A percentile compares a stretch with the other conserved stretches of the same genome.
phyloP scores from a whole-genome alignment of 2,113 vertebrate genomes.

The Oceanodroma tethys region DNA sequence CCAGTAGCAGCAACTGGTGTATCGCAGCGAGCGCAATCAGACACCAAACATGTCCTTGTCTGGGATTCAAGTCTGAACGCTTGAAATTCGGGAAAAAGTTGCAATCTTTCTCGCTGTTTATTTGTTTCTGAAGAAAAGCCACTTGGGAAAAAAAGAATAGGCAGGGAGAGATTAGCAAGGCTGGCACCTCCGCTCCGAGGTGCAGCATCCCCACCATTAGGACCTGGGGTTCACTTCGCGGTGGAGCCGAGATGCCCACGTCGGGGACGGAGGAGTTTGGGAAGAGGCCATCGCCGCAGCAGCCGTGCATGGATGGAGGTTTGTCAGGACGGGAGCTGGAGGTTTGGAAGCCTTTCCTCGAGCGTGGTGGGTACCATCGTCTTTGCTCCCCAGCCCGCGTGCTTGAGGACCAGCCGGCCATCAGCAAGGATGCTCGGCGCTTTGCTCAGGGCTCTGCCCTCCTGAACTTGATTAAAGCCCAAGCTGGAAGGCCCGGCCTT shows the following conservation, averaged over 20 bases:
- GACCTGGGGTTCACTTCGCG: fast-evolving
- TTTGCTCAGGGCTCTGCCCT: neutral
- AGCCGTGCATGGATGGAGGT: neutral
- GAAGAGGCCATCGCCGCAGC: neutral
- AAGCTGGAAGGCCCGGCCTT: neutral
- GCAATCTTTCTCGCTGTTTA: neutral
- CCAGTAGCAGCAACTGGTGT: neutral
- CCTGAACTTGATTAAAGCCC: neutral
- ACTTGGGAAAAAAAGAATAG: no score
- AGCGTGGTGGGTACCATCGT: fast-evolving
- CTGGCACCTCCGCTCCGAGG: neutral
- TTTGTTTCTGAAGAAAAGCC: neutral
- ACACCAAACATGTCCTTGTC: neutral
- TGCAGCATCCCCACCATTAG: neutral
- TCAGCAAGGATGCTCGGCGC: neutral
- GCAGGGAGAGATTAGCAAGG: neutral
- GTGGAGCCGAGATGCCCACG: neutral
- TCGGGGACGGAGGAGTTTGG: neutral
- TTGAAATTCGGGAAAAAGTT: neutral
- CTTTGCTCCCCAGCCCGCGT: fast-evolving
- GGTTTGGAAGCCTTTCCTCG: neutral
- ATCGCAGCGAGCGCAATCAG: fast-evolving
- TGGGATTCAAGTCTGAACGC: neutral
- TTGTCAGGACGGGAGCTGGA: neutral
- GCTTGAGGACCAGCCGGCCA: fast-evolving